Conservation (phyloP, 2,113 vertebrate genomes). For the Malurus alboscapulatus region DNA sequence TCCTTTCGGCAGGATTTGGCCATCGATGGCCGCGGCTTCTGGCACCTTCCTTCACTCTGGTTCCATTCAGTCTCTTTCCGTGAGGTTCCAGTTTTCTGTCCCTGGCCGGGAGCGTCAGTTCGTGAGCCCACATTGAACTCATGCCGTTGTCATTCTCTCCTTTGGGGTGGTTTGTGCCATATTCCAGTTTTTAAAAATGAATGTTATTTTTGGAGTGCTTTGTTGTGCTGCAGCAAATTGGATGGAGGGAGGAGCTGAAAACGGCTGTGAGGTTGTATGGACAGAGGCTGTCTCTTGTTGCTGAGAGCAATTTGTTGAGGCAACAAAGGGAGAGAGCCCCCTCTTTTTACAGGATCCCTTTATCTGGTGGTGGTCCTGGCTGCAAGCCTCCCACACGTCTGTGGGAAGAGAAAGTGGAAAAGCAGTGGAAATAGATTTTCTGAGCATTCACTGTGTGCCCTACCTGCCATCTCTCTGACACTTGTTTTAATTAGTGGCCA, state of each 20-base stretch:
- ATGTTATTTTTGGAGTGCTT: slow-evolving; percentile 52
- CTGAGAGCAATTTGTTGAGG: not conserved
- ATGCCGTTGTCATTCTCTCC: slow-evolving; percentile 23
- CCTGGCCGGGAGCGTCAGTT: slow-evolving; percentile 23
- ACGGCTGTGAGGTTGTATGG: accelerated
- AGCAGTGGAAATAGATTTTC: not conserved
- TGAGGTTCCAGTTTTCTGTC: slow-evolving; percentile 41
- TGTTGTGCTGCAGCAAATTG: not conserved
- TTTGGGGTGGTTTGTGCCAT: slow-evolving; percentile 49
- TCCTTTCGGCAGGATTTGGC: not conserved
- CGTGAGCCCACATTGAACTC: not conserved
- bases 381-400: not conserved
- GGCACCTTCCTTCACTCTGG: not conserved
- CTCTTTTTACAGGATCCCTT: not conserved
- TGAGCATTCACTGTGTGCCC: not conserved
- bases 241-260: not conserved
- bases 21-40: not conserved
- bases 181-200: slow-evolving; percentile 49
- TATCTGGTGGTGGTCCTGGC: not conserved
- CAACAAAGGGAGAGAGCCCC: not conserved
- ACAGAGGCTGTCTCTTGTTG: not conserved
- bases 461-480: not conserved
- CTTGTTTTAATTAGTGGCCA: not conserved
- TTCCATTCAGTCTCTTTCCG: slow-evolving; percentile 3
- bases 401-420: not conserved